Conservation (phyloP, 2,888 invertebrate species). For the Lordiphosa fenestrarum region DNA sequence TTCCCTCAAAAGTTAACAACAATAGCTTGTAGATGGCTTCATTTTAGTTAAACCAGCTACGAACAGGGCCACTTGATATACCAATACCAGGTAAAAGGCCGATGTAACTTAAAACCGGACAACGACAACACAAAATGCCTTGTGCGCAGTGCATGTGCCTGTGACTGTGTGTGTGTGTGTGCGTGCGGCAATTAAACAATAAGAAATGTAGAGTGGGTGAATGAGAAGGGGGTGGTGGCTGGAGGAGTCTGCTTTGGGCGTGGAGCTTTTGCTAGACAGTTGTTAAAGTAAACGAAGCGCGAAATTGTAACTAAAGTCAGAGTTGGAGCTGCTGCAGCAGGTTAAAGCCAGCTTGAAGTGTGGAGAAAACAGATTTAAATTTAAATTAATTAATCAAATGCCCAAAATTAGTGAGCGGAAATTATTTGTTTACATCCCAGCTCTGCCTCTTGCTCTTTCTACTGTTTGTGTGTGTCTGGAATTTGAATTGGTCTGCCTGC, state of each 20-base stretch:
- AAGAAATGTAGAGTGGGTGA: conserved; percentile 25
- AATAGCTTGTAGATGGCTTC: no score
- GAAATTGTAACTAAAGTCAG: conserved; percentile 49
- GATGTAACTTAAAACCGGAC: conserved; percentile 44
- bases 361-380: not conserved
- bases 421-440: conserved; percentile 7
- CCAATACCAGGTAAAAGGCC: conserved; percentile 58
- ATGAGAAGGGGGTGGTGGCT: conserved; percentile 6
- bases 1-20: no score
- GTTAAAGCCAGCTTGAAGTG: conserved; percentile 8
- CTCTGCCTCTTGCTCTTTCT: no score
- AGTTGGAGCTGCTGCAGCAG: conserved; percentile 35
- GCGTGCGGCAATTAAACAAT: conserved; percentile 51
- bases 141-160: conserved; percentile 16
- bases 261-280: conserved; percentile 33
- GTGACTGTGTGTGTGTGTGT: conserved; percentile 25
- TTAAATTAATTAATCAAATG: not conserved
- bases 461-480: conserved; percentile 2
- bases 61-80: conserved; percentile 51
- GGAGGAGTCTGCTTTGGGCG: conserved; percentile 50
- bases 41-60: conserved; percentile 2
- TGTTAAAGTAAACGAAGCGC: conserved; percentile 55
- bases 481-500: conserved; percentile 19
- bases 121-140: conserved; percentile 32
- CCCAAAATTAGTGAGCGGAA: not conserved